These are phyloP conservation scores for Drosophila burlai DNA, from an alignment of 1,140 invertebrate genomes.

Conservation along the genomic window DNA sequence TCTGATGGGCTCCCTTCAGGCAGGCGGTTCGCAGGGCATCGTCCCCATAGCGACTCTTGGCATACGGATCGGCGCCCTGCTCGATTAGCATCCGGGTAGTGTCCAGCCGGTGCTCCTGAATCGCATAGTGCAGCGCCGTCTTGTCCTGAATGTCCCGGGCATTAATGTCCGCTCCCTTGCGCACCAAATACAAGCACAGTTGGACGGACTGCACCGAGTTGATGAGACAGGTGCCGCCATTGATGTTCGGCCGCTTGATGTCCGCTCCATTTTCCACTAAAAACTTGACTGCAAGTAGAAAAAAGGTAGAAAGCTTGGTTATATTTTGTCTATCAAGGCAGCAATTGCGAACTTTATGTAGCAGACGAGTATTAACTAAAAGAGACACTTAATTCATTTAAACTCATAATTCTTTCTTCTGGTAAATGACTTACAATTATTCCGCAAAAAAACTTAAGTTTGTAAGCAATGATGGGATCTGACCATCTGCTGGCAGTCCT, in stretches of 20 bases:
- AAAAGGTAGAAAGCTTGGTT: background rate
- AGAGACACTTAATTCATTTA: background rate
- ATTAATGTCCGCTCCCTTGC: slow-evolving; percentile 92
- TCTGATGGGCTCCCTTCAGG: slow-evolving; percentile 93
- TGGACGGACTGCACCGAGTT: slow-evolving; percentile 95
- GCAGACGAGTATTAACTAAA: background rate
- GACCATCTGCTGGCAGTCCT: slow-evolving; percentile 3
- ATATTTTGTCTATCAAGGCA: too few species aligned
- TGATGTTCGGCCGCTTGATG: slow-evolving; percentile 94
- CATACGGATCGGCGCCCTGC: slow-evolving; percentile 92
- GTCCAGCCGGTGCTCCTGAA: slow-evolving; percentile 94
- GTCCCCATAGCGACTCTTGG: slow-evolving; percentile 93
- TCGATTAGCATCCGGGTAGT: slow-evolving; percentile 93
- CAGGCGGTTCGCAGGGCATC: slow-evolving; percentile 96
- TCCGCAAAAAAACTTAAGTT: background rate
- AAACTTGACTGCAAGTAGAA: slow-evolving; percentile 87
- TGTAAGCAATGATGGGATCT: slow-evolving; percentile 6
- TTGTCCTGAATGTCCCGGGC: slow-evolving; percentile 95
- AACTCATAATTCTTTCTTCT: background rate
- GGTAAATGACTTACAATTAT: background rate
- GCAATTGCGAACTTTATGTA: too few species aligned
- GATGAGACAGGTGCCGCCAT: slow-evolving; percentile 97
- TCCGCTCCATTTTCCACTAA: slow-evolving; percentile 94
- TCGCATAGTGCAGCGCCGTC: slow-evolving; percentile 97
- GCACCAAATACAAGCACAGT: slow-evolving; percentile 92